A percentile compares a stretch with the other conserved stretches of the same genome.
Evolutionary conservation across 2,797 vertebrate genomes (phyloP).

Genomic region (Chaetodon trifasciatus): DNA sequence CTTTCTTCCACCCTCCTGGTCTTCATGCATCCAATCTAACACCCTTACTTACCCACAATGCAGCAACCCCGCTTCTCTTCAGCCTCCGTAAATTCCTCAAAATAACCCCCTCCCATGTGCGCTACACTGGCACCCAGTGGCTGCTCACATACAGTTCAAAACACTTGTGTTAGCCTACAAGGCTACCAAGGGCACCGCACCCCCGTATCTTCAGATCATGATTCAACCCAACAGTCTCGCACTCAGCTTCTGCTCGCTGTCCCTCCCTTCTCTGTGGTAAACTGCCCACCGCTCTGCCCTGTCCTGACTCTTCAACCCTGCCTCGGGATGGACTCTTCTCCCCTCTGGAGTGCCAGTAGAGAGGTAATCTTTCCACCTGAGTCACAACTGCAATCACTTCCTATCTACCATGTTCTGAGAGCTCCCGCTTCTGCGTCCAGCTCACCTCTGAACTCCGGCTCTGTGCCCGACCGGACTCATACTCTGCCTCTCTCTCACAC

Average conservation of each 20-base stretch:
- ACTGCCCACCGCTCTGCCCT: constrained; percentile 31
- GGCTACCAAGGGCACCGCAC: constrained; percentile 30
- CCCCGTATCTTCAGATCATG: constrained; percentile 23
- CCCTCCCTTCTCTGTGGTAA: constrained; percentile 53
- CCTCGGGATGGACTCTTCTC: constrained; percentile 24
- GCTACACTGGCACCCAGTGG: constrained; percentile 67
- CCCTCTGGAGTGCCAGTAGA: constrained; percentile 21
- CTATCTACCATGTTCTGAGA: constrained; percentile 30
- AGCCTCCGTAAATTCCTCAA: constrained; percentile 38
- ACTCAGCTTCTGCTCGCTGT: constrained; percentile 21
- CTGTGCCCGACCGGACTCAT: constrained; percentile 6
- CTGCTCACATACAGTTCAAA: constrained; percentile 46
- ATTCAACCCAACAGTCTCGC: constrained; percentile 22
- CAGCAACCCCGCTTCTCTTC: constrained; percentile 45
- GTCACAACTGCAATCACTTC: constrained; percentile 48
- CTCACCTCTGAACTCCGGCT: constrained; percentile 52
- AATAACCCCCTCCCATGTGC: constrained; percentile 27
- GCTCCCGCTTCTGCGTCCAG: constrained; percentile 4
- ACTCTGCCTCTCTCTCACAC: constrained; percentile 11
- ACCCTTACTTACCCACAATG: constrained; percentile 46
- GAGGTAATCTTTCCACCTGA: constrained; percentile 51
- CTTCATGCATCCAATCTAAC: constrained; percentile 44
- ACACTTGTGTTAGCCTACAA: constrained; percentile 36
- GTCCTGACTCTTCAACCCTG: constrained; percentile 37
- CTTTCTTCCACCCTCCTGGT: constrained; percentile 31